Conservation (phyloP, 2,113 vertebrate species). For the Chinchilla lanigera region DNA sequence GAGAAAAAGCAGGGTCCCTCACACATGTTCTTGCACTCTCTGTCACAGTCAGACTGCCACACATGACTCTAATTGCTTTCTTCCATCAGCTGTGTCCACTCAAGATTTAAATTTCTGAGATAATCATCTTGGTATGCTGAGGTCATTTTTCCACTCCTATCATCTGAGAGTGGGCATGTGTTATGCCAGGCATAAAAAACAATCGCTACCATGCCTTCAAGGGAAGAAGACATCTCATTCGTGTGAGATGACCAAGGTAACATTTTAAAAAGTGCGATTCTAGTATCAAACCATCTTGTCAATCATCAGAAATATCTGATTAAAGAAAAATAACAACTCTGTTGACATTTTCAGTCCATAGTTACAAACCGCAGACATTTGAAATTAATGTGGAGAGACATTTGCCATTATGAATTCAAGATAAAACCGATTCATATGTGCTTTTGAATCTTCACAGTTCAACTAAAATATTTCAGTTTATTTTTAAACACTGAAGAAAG, state of each 20-base stretch:
- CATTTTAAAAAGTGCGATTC: not conserved
- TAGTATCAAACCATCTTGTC: not conserved
- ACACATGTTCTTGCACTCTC: no score
- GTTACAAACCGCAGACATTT: not conserved
- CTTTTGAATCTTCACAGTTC: not conserved
- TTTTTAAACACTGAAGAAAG: constrained; percentile 38
- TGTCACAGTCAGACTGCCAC: not conserved
- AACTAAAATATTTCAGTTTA: constrained; percentile 26
- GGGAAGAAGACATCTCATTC: not conserved
- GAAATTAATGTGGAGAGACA: not conserved
- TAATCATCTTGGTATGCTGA: not conserved
- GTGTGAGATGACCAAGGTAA: not conserved
- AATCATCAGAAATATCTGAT: not conserved
- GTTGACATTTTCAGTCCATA: not conserved
- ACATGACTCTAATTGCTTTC: not conserved
- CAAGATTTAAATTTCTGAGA: not conserved
- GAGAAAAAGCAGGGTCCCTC: not conserved
- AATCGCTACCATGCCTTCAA: not conserved
- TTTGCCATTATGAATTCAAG: not conserved
- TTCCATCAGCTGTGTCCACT: not conserved
- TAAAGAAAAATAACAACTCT: not conserved
- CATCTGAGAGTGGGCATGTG: not conserved
- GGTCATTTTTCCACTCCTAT: not conserved
- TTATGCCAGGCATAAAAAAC: not conserved
- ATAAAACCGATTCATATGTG: not conserved